phyloP scores from a whole-genome alignment of 2,797 vertebrate species.

The Lacerta agilis region DNA sequence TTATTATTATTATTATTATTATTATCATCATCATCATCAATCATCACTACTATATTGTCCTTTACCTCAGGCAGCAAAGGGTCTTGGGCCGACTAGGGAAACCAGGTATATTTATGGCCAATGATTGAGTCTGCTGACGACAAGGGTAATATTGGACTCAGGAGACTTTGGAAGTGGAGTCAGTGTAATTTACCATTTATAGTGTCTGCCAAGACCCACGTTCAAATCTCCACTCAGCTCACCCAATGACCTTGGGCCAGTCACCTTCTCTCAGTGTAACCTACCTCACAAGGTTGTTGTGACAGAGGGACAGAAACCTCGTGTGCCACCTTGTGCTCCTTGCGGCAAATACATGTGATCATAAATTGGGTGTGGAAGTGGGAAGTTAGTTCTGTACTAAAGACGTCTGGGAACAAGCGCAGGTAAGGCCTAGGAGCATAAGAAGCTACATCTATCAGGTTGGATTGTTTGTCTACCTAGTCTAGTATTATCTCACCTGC shows the following conservation, averaged over 20 bases:
- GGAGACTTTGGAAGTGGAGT: background rate
- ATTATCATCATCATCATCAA: too few species aligned
- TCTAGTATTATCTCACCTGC: background rate
- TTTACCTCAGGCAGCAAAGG: background rate
- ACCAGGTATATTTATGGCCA: background rate
- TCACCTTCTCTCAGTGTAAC: too few species aligned
- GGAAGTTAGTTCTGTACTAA: background rate
- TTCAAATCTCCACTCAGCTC: too few species aligned
- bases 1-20: too few species aligned
- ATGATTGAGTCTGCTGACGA: background rate
- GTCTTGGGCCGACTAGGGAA: background rate
- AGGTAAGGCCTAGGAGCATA: too few species aligned
- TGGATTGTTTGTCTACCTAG: background rate
- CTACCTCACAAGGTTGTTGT: too few species aligned
- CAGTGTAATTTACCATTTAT: background rate
- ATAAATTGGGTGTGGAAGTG: background rate
- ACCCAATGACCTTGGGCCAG: too few species aligned
- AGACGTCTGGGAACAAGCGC: accelerated
- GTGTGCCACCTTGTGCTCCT: too few species aligned
- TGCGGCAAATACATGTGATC: too few species aligned
- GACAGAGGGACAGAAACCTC: too few species aligned
- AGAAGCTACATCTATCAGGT: background rate
- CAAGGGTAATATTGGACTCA: background rate
- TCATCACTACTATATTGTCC: background rate
- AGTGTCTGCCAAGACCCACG: too few species aligned